phyloP scores from a whole-genome alignment of 2,113 vertebrate species.

The Ceratotherium simum region DNA sequence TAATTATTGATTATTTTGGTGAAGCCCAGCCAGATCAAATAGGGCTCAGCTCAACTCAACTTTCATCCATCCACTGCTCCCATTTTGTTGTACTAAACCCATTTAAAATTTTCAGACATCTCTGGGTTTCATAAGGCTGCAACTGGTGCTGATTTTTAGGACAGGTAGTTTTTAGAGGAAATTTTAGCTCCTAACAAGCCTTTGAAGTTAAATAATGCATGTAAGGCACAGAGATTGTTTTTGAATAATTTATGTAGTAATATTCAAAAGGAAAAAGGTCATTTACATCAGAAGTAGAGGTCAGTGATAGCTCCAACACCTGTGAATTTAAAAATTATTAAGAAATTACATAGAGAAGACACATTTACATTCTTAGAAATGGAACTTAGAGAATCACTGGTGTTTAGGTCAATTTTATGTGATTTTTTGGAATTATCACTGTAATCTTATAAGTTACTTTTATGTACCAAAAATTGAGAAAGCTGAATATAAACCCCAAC shows the following conservation, averaged over 20 bases:
- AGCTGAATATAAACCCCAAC: neutral
- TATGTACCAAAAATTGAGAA: neutral
- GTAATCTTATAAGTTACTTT: neutral
- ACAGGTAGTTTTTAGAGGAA: neutral
- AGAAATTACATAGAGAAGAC: neutral
- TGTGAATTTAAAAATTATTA: conserved; percentile 16
- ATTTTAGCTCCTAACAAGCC: neutral
- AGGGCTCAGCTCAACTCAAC: neutral
- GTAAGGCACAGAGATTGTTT: neutral
- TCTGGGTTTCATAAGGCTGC: neutral
- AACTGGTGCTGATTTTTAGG: conserved; percentile 7
- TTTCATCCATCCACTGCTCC: neutral
- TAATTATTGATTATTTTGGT: neutral
- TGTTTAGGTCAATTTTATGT: neutral
- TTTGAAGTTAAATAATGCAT: conserved; percentile 53
- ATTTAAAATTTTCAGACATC: neutral
- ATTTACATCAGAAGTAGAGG: conserved; percentile 45
- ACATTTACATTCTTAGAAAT: conserved; percentile 1
- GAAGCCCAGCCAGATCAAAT: neutral
- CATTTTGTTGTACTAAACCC: neutral
- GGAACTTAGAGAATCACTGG: neutral
- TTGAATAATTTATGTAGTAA: conserved; percentile 45
- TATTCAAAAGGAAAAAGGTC: conserved; percentile 23
- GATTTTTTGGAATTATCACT: neutral
- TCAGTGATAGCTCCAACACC: neutral